Base-by-base conservation (phyloP, 2,888 invertebrate genomes). In the Cyclophora albipunctata region DNA sequence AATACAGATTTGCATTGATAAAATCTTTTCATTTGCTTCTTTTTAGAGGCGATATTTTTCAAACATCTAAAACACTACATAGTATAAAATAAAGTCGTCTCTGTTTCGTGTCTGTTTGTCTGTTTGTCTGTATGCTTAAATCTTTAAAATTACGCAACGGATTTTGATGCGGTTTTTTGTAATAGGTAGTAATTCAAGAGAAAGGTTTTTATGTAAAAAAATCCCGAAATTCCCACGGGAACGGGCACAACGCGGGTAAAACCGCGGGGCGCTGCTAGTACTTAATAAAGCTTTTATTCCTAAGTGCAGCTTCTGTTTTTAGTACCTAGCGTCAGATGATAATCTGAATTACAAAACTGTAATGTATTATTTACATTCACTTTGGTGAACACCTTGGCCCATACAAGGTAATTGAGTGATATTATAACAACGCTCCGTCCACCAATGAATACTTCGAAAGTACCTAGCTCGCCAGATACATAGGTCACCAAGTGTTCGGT, bases 321-420 rank as follows among this genome's bases (percentile, higher is more conserved):
- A 20, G 20, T 20, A 20, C 20, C 20, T 20, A 20, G 20, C 20
- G 20, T 20, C 20, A 20, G 2, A 20, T 20, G 74, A 76, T 71
- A 75, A 74, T 78, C 73, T 60, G 62, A 66, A 75, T 75, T 78
- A 37, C 37, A 37, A 37, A 37, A 37, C 37, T 20, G 37, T 34
- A 43, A 4, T 34, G 34, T 34, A 43, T 76, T 20, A 20, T 20
- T 20, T 81, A 83, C 87, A 84, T 86, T 87, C 86, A 84, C 84
- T 84, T 78, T 67, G 66, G 63, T 52, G 69, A 71, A 71, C 69
- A 76, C 84, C 85, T 87, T 86, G 85, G 82, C 82, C 84, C 78
- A 81, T 74, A 79, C 87, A 81, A 85, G 82, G 86, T 83, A 81
- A 82, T 79, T 82, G 77, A 81, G 81, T 84, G 78, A 79, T 83